Base-by-base conservation (phyloP, 2,888 invertebrate genomes). In the Fragum sueziense region DNA sequence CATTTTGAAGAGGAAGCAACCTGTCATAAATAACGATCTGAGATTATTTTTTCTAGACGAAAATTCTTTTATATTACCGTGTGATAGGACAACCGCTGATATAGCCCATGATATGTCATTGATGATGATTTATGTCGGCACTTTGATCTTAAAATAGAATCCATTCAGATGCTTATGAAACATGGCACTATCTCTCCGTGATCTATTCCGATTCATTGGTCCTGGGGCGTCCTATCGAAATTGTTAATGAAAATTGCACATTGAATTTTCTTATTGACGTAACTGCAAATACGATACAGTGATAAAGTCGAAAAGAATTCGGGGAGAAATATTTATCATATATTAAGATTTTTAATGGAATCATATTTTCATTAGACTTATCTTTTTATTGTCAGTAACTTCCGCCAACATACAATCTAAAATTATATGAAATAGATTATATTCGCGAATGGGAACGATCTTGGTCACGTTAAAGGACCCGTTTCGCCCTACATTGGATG, bases 91-190 rank as follows among this genome's bases (percentile, higher is more conserved):
- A 2, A 41, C 65, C 25, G 41, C 65, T 65, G 65, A 41, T 65
- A 65, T 37, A 25, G 41, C 25, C 20, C 17, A 20, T 22, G 37
- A 65, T 65, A 41, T 27, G 65, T 65, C 41, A 65, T 33, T 65
- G 41, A 41, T 27, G 37, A 41, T 65, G 65, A 65, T 65, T 65
- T 65, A 65, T 65, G 1, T 34, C 1, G 34, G 6, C 25, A 34
- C 65, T 65, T 65, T 65, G 65, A 65, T 65, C 65, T 65, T 37
- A 65, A 65, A 65, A 65, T 65, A 65, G 65, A 65, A 62, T 11
- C 37, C 20, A 22, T 22, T 37, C 37, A 25, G 9, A 20, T 65
- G 65, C 33, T 34, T 37, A 34, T 65, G 27, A 65, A 47, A 47
- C n/a, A 47, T 47, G n/a, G 17, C 47, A 47, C 47, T 47, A 9